A percentile compares a stretch with the other conserved stretches of the same genome.
These are phyloP conservation scores for Macrotus californicus DNA, from an alignment of 2,113 vertebrate genomes.

Conservation along the genomic window DNA sequence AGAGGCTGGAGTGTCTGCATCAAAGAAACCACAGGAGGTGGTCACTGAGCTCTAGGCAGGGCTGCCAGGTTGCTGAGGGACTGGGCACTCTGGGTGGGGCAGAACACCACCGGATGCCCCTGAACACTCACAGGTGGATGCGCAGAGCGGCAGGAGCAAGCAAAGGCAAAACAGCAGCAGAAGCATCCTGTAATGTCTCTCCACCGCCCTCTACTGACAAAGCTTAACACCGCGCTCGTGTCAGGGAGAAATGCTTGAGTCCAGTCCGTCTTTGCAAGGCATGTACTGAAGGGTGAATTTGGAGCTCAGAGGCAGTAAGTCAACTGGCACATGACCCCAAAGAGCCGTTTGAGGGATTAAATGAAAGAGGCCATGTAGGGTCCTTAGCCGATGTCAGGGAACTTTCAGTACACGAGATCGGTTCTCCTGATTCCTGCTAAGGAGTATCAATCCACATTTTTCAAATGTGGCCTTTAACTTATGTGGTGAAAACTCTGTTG, in stretches of 20 bases:
- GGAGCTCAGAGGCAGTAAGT: not conserved
- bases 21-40: not conserved
- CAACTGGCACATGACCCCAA: not conserved
- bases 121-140: not conserved
- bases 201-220: conserved; percentile 36
- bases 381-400: not conserved
- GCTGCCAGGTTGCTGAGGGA: not conserved
- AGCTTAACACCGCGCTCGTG: not conserved
- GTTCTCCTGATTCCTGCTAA: not conserved
- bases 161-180: not conserved
- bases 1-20: not conserved
- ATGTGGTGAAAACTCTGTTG: not conserved
- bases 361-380: not conserved
- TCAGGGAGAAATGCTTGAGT: not conserved
- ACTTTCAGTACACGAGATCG: not conserved
- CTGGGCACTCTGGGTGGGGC: not conserved
- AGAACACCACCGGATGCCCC: not conserved
- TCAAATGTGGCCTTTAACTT: not conserved
- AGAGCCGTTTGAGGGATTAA: not conserved
- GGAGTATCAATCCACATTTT: not conserved
- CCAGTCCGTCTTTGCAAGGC: not conserved
- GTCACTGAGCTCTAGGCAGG: not conserved
- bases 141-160: not conserved
- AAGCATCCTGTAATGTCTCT: not conserved
- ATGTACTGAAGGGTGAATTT: conserved; percentile 20